These are phyloP conservation scores for Premnoplex brunnescens DNA, from an alignment of 2,797 vertebrate genomes.

Conservation along the genomic window DNA sequence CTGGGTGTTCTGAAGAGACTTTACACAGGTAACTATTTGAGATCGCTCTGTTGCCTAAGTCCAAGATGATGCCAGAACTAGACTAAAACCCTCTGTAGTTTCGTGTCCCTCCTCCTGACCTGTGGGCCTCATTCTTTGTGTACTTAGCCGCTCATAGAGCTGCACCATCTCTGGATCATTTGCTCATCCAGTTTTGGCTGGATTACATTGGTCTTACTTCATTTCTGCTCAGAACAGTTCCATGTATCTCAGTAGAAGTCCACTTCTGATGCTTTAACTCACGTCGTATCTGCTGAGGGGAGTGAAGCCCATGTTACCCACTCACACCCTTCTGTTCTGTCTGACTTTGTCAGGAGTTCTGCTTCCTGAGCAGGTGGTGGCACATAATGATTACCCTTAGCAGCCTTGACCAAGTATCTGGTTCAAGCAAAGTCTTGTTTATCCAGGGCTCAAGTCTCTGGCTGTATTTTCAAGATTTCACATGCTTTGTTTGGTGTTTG, in stretches of 20 bases:
- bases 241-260: not conserved
- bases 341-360: not conserved
- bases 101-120: not conserved
- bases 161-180: not conserved
- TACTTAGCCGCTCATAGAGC: not conserved
- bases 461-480: not conserved
- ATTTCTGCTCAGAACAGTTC: not conserved
- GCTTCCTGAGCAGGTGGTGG: not conserved
- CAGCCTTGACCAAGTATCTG: not conserved
- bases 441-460: not conserved
- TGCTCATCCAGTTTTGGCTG: not conserved
- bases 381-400: not conserved
- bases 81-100: not conserved
- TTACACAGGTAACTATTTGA: constrained; percentile 84
- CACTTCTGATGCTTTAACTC: not conserved
- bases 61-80: not conserved
- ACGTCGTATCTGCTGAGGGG: accelerated
- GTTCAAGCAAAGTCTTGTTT: not conserved
- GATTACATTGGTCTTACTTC: not conserved
- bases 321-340: not conserved
- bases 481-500: not conserved
- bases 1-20: constrained; percentile 83
- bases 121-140: not conserved
- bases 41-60: not conserved
- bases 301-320: not conserved